Base-by-base conservation (phyloP, 2,113 vertebrate genomes). In the Ranitomeya variabilis region DNA sequence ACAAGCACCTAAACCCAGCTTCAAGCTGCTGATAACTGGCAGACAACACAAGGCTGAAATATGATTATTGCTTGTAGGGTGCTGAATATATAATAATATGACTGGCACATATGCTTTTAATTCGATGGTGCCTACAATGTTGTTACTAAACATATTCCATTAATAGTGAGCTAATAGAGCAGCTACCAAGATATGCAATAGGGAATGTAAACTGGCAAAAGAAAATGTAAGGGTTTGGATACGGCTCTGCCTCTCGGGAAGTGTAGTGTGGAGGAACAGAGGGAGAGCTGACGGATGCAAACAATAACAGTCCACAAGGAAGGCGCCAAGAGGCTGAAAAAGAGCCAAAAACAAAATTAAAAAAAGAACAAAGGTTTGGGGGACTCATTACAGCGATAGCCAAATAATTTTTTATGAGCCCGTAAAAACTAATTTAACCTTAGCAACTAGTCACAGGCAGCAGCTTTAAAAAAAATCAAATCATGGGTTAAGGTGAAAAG, bases 21-120 rank as follows among this genome's bases (percentile, higher is more conserved):
- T 83, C 51, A 19, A 23, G 62, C 62, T 7, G 21, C 45, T 83
- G 81, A 83, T 83, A 69, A 83, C 64, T 69, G 45, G 37, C 21
- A 64, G 26, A 51, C 37, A 66, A 26, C 6, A 19, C 37, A 54
- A 62, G 62, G 21, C 16, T 18, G 54, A 6, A 69, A 15, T 21
- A 16, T 16, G 62, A 21, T 23, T 69, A 52, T 26, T 69, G 37
- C n/a, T 51, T 5, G 16, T 7, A 23, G 37, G 64, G 60, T 23
- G 0, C 60, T 23, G 57, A 60, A 62, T 62, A 55, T 37, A 15
- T 26, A 80, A 80, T 80, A 26, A 31, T 60, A 23, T 59, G 7
- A 21, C 64, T 64, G 57, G 26, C 64, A 64, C 59, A 64, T 55
- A 4, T 15, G 77, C 52, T 55, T 57, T 55, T 55, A 57, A 55